Percentiles rank a stretch among this genome's conserved stretches.
phyloP scores from a whole-genome alignment of 2,113 vertebrate species.

The Cygnus buccinator region DNA sequence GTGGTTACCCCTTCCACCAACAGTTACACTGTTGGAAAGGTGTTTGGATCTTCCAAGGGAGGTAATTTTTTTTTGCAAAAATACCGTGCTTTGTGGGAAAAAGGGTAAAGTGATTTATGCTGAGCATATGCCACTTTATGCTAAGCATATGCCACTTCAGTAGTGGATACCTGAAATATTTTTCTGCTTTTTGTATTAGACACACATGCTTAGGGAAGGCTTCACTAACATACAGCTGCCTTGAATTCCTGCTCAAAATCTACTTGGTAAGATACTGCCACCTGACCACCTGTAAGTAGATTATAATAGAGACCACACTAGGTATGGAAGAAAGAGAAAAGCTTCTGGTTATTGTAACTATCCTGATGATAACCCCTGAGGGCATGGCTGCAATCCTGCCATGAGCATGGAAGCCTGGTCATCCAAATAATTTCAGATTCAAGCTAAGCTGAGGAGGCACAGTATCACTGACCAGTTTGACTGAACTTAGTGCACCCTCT shows the following conservation, averaged over 20 bases:
- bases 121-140: background rate
- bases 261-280: background rate
- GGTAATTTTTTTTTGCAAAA: background rate
- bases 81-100: background rate
- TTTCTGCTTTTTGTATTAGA: background rate
- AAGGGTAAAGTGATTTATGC: background rate
- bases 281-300: background rate
- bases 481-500: background rate
- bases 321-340: background rate
- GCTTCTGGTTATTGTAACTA: background rate
- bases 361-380: background rate
- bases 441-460: background rate
- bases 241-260: background rate
- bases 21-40: background rate
- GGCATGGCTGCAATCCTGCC: background rate
- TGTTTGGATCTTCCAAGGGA: background rate
- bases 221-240: rapidly evolving
- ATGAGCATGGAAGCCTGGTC: background rate
- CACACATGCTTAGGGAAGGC: background rate
- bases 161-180: background rate
- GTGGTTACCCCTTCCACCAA: background rate
- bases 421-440: background rate
- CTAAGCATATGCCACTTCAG: background rate
- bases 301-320: background rate
- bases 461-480: background rate